Base-by-base conservation (phyloP, 2,888 invertebrate genomes). In the Andrena fulva region DNA sequence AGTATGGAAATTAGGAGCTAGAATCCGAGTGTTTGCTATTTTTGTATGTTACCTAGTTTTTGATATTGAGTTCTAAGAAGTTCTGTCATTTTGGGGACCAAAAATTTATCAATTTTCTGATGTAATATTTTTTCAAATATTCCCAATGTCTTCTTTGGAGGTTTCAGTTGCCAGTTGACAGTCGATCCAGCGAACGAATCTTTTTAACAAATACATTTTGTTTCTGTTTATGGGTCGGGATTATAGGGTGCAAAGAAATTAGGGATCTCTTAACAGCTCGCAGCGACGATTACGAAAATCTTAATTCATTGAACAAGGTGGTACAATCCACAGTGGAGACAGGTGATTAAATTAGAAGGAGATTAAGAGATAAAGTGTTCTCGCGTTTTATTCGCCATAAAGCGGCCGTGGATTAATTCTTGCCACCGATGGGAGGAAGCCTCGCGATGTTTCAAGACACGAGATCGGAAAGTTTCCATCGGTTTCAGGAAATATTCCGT, bases 291-390 rank as follows among this genome's bases (percentile, higher is more conserved):
- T 33, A 48, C 42, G 63, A 54, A 66, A 74, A 72, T 67, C 67
- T 67, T 70, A 35, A 76, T 71, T 62, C 64, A 27, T 64, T 60
- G 71, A 80, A 70, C 68, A 60, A 16, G 33, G 54, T 50, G 72
- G 80, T 66, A 78, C 81, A 82, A 67, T 83, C 72, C 76, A 78
- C 68, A 72, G 80, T 67, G 24, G 82, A 82, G 82, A 82, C 56
- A 63, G 63, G 79, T 87, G 87, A 87, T 87, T 80, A 72, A 81
- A 77, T 87, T 85, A 70, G 69, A 66, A 33, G 71, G 62, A 81
- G 81, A 86, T 88, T 81, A 84, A 86, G 74, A 81, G 84, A 85
- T 87, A 76, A 82, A 84, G 72, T 76, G 82, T 88, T 81, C 74
- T 73, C 62, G 29, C 71, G 66, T 81, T 88, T 86, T 84, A 87